A percentile compares a stretch with the other conserved stretches of the same genome.
These are phyloP conservation scores for Orchestia grillus DNA, from an alignment of 1,140 invertebrate species.

Conservation along the genomic window DNA sequence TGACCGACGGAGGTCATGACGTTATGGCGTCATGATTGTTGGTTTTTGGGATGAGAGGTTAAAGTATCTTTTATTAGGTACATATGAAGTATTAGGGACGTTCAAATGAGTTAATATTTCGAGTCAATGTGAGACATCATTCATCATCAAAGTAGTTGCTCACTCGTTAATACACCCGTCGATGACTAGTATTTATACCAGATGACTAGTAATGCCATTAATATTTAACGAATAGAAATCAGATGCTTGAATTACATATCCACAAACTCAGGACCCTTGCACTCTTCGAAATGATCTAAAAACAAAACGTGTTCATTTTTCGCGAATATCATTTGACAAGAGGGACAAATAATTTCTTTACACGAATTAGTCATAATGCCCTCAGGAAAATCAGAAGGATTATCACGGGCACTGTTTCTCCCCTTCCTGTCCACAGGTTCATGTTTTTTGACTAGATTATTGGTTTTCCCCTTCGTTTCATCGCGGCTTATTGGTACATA, in stretches of 20 bases:
- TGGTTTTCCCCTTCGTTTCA: background rate
- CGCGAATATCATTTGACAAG: slow-evolving; percentile 69
- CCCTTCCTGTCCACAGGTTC: background rate
- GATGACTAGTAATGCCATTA: background rate
- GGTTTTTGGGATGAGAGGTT: too few species aligned
- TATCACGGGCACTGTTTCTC: background rate
- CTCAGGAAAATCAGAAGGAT: slow-evolving; percentile 60
- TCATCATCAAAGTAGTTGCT: too few species aligned
- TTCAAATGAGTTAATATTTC: too few species aligned
- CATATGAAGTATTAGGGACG: too few species aligned
- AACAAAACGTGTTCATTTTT: slow-evolving; percentile 69
- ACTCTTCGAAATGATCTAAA: slow-evolving; percentile 70
- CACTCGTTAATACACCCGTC: too few species aligned
- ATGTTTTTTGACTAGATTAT: background rate
- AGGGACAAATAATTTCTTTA: slow-evolving; percentile 69
- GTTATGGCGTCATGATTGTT: too few species aligned
- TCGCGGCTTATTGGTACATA: background rate
- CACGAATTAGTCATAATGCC: slow-evolving; percentile 68
- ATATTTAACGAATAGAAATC: background rate
- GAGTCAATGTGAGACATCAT: too few species aligned
- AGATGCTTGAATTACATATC: slow-evolving; percentile 59
- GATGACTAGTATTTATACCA: too few species aligned
- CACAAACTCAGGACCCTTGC: slow-evolving; percentile 66
- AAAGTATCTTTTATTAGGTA: too few species aligned
- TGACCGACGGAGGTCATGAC: too few species aligned